Conservation (phyloP, 2,113 vertebrate genomes). For the Ariopsis seemanni region DNA sequence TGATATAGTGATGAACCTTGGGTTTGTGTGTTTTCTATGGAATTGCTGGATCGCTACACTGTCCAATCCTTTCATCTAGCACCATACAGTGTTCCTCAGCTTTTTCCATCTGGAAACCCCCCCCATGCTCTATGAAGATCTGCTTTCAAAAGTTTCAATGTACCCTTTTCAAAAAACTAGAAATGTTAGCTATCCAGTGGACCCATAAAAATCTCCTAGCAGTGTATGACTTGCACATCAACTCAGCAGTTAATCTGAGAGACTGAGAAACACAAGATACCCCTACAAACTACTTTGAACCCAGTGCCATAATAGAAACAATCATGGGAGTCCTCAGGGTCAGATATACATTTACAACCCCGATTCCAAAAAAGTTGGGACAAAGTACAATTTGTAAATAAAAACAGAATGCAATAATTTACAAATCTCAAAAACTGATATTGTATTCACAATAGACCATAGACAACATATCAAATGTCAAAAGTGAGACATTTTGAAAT, state of each 20-base stretch:
- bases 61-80: background rate
- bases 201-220: background rate
- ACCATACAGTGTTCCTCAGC: background rate
- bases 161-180: background rate
- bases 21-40: background rate
- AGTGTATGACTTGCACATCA: background rate
- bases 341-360: too few relatives aligned
- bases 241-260: background rate
- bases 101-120: background rate
- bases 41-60: background rate
- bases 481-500: too few relatives aligned
- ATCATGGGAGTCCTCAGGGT: background rate
- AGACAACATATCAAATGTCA: too few relatives aligned
- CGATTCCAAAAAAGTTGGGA: too few relatives aligned
- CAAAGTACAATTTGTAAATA: too few relatives aligned
- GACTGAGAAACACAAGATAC: background rate
- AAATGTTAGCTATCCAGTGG: background rate
- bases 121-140: background rate
- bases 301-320: background rate
- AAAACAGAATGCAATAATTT: too few relatives aligned
- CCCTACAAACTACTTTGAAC: background rate
- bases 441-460: too few relatives aligned
- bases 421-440: too few relatives aligned
- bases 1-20: constrained; percentile 54
- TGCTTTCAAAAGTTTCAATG: background rate